Evolutionary conservation across 2,888 invertebrate genomes (phyloP), one percentile per base, ranked within the genome.

Genomic region (Yponomeuta plumbellus): DNA sequence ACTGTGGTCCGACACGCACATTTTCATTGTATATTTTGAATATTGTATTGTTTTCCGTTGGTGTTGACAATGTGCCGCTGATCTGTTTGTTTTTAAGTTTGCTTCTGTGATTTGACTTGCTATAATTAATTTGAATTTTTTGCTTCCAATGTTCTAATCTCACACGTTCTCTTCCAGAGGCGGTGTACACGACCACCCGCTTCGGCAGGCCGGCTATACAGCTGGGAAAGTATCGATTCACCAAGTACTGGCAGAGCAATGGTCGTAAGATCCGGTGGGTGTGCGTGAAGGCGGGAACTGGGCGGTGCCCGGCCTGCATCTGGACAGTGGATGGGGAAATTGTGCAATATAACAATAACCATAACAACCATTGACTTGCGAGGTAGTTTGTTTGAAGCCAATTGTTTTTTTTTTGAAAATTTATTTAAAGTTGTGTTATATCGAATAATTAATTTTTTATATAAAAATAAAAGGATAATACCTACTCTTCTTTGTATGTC

Each of bases 201-300:
- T 71, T 65, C 3, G 80, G 80, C 0, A 80, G 76, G 4, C 80
- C 81, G 0, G 78, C 76, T 2, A 66, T 72, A 2, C 65, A 62
- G 44, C 17, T 65, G 0, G 67, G 66, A 2, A 34, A 52, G 13
- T 67, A 63, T 40, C 66, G 63, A 44, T 63, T 44, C 63, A 63
- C 39, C 44, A 63, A 63, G 21, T 63, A 23, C 23, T 39, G 63
- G n/a, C 44, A 23, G 21, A 63, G 63, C 22, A 63, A 11, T 11
- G 62, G 62, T 6, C 62, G 39, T n/a, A 26, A 34, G 11, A 39
- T 34, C 11, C 62, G 62, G 6, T 63, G 63, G 63, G 21, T 44
- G 40, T 63, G 63, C 63, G 20, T 74, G 23, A 76, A 75, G 69
- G 61, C 69, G 21, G 69, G 68, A 56, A 65, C 66, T 1, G 74